Percentiles rank a stretch among this genome's conserved stretches.
These are phyloP conservation scores for Phalacrocorax aristotelis DNA, from an alignment of 2,113 vertebrate species.

Conservation along the genomic window DNA sequence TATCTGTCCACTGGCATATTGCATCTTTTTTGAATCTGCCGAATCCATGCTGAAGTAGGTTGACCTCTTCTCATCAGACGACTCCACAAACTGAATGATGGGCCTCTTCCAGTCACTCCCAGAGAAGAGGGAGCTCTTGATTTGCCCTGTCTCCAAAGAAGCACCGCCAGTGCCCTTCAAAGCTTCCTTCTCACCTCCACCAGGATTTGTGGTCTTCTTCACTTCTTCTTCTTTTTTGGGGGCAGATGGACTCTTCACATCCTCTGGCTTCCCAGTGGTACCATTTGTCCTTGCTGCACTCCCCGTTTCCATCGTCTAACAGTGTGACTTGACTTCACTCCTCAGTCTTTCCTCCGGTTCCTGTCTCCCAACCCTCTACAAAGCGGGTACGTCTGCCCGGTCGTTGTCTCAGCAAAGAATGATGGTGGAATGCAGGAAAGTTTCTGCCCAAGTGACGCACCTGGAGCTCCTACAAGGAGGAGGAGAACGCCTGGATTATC, in stretches of 20 bases:
- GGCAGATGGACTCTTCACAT: constrained; percentile 30
- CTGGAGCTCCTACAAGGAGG: constrained; percentile 37
- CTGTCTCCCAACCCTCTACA: background rate
- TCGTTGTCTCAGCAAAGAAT: background rate
- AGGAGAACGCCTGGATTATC: constrained; percentile 30
- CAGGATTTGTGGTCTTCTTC: constrained; percentile 58
- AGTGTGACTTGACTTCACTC: background rate
- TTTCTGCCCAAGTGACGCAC: constrained; percentile 49
- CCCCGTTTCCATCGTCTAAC: constrained; percentile 61
- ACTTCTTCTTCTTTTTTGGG: constrained; percentile 66
- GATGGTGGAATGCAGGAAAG: background rate
- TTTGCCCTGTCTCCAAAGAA: constrained; percentile 64
- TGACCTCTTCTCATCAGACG: constrained; percentile 73
- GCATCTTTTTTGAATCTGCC: constrained; percentile 66
- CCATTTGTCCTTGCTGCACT: constrained; percentile 59
- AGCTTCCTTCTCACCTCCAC: constrained; percentile 41
- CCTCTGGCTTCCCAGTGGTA: constrained; percentile 55
- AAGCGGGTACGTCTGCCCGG: background rate
- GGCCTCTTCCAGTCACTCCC: constrained; percentile 76
- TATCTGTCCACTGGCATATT: constrained; percentile 65
- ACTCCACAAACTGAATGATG: constrained; percentile 81
- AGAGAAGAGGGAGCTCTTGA: constrained; percentile 71
- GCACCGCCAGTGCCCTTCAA: constrained; percentile 39
- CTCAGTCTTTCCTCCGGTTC: background rate
- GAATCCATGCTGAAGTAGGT: constrained; percentile 81